Evolutionary conservation across 2,797 vertebrate species (phyloP), one percentile per base, ranked within the genome.

Genomic region (Etheostoma nigrum): DNA sequence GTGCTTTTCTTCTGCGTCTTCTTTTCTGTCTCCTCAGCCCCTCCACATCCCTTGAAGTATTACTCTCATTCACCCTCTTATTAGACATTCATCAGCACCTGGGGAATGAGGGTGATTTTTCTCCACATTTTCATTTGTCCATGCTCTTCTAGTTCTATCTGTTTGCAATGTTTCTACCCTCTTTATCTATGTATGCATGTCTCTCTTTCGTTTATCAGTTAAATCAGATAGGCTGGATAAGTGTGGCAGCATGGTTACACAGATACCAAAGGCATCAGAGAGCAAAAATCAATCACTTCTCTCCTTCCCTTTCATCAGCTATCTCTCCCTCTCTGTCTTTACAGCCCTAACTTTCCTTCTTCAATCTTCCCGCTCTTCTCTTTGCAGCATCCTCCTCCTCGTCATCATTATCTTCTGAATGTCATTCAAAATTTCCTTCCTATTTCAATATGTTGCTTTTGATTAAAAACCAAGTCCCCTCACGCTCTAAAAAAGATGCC

Each of bases 251-350:
- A 9, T 75, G 76, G 89, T 81, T 89, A 86, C 86, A 81, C 79
- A 87, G 86, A 90, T 91, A 90, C 78, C 74, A 86, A 74, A 78
- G 84, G 82, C 79, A 84, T 82, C 77, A 84, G 74, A 88, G 70
- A 85, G 80, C 68, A 81, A 86, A 90, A 90, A 93, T 94, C 91
- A 91, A 93, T 94, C 87, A 88, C 79, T 76, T 85, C 64, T 88
- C 78, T 62, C 55, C 36, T 68, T 87, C 73, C 76, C 79, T 91
- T 86, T 91, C 81, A 88, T 90, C 86, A 80, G 67, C 76, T 73
- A 54, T 85, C 77, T 83, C n/a, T 52, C 19, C 27, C 75, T 70
- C 79, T 67, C 61, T 76, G 58, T 82, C 74, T 82, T 80, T 80
- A 40, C 72, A 82, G 77, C 74, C 63, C 72, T 76, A 74, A 71